A percentile compares a stretch with the other conserved stretches of the same genome.
Conservation (phyloP, 1,140 invertebrate species). For the Protaetia brevitarsis region DNA sequence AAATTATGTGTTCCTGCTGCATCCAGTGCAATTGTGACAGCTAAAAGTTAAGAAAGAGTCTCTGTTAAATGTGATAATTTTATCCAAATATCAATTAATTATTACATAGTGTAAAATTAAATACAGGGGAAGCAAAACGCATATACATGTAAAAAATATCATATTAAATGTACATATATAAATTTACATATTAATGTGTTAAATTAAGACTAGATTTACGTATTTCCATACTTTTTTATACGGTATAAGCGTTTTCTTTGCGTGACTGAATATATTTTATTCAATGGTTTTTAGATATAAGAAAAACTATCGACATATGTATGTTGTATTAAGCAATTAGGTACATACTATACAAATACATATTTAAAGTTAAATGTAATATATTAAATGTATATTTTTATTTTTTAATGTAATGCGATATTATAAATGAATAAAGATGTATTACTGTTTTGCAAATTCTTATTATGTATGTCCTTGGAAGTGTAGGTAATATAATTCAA, state of each 20-base stretch:
- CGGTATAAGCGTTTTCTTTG: background rate
- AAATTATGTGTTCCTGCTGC: background rate
- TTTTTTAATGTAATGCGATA: too few species aligned
- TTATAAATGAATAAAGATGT: too few species aligned
- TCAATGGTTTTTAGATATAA: background rate
- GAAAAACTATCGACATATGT: background rate
- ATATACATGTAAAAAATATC: background rate
- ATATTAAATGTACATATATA: conserved; percentile 1
- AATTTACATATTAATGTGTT: too few species aligned
- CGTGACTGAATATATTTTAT: background rate
- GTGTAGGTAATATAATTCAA: too few species aligned
- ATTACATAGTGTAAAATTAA: background rate
- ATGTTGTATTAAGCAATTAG: too few species aligned
- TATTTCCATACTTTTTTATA: background rate
- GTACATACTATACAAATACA: too few species aligned
- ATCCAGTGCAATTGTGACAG: background rate
- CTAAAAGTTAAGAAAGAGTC: background rate
- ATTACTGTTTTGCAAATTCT: too few species aligned
- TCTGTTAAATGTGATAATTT: background rate
- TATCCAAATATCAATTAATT: background rate
- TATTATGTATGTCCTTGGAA: too few species aligned
- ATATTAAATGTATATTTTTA: too few species aligned
- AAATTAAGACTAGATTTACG: background rate
- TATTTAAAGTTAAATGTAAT: too few species aligned
- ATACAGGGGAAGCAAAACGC: conserved; percentile 12